Base-by-base conservation (phyloP, 2,113 vertebrate genomes). In the Marcusenius ussheri region DNA sequence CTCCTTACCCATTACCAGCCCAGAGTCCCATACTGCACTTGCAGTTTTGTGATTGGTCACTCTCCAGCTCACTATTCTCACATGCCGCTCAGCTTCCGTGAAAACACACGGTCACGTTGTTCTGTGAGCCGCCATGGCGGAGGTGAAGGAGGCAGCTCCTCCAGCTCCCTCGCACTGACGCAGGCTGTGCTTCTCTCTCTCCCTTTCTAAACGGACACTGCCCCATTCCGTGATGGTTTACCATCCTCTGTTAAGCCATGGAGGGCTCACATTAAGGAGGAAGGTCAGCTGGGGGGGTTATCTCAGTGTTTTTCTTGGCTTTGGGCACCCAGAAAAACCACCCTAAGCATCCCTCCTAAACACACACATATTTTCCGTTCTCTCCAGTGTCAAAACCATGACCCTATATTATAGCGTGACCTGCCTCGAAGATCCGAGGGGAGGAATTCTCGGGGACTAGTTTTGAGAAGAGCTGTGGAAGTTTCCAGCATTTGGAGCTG, bases 381-480 rank as follows among this genome's bases (percentile, higher is more conserved):
- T 13, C 47, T 35, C 84, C 47, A 51, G 47, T 19, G 85, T 13
- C 27, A 31, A 51, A 27, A 19, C 53, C n/a, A 19, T n/a, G 24
- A 51, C 49, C n/a, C 47, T 31, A 3, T 46, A 35, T 19, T 56
- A 62, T 15, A 13, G 1, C 13, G 35, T 62, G 51, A 58, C 77
- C 9, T 24, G 39, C 19, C 39, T 51, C 4, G 42, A 27, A 27
- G 89, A n/a, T 46, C 21, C 46, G 24, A 7, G 46, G 46, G 45
- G 15, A 87, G 56, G 5, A 24, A 31, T 35, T 10, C n/a, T 31
- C 10, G 24, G 13, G 35, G 46, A 51, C 17, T 74, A 31, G 83
- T 21, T 77, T 87, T 80, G 31, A 5, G n/a, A 19, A 62, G 58
- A 35, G 5, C 87, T 62, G 17, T 88, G 70, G 87, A 90, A 90